Base-by-base conservation (phyloP, 1,140 invertebrate genomes). In the Euwallacea fornicatus region DNA sequence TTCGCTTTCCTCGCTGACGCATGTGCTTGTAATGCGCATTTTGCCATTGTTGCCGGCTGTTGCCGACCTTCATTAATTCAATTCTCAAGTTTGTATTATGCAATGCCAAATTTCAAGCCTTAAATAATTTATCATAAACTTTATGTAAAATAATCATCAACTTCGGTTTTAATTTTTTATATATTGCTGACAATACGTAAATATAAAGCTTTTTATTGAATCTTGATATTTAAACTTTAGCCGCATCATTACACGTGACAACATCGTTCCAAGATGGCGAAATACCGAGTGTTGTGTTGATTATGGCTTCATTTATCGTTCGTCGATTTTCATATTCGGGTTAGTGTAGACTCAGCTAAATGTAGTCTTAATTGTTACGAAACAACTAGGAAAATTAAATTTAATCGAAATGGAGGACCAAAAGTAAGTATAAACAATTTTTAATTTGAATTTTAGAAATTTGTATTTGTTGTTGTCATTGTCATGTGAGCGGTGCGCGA, bases 271-370 rank as follows among this genome's bases (percentile, higher is more conserved):
- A 75, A 75, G 74, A 75, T 75, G 74, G 74, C 74, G 74, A 73
- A 73, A 75, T 72, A 75, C 74, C 64, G 74, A 72, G 74, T 75
- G 74, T 75, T 75, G 74, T 72, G 74, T 63, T 69, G 71, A 63
- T 73, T 60, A 63, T 67, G 74, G 64, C 58, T 67, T 70, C 42
- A 59, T 42, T 41, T 60, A 63, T 46, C 63, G 13, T 7, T 42
- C 43, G 42, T 11, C 50, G 46, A n/a, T 62, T 69, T 62, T 33
- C 53, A 33, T 41, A 21, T 42, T 33, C 21, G 21, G 21, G 1
- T 33, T 33, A 33, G 21, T 33, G 21, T 33, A 33, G 21, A 33
- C 21, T 1, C 56, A 47, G n/a, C 13, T 42, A 13, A 13, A 53
- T 10, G 21, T 3, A 9, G 16, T 56, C 54, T 59, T 15, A 42